A percentile compares a stretch with the other conserved stretches of the same genome.
Conservation (phyloP, 2,888 invertebrate genomes). For the Brachyopa scutellaris region DNA sequence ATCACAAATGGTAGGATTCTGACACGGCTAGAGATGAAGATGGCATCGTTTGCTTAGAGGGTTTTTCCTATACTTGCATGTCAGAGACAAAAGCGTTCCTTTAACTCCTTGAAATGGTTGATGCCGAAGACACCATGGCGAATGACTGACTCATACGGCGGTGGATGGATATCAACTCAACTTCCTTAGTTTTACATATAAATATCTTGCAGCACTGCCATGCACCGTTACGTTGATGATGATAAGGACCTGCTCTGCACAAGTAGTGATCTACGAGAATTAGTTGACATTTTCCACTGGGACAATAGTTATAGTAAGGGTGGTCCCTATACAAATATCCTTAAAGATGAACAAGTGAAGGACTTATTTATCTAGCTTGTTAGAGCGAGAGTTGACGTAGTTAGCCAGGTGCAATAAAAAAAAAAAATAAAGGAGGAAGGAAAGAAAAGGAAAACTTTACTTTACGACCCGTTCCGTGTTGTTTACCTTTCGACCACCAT, state of each 20-base stretch:
- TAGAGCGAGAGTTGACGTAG: conserved; percentile 65
- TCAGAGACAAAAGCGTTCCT: conserved; percentile 56
- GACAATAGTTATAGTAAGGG: conserved; percentile 7
- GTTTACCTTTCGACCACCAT: conserved; percentile 69
- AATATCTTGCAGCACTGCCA: conserved; percentile 17
- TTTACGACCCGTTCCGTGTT: conserved; percentile 40
- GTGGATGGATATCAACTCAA: not conserved
- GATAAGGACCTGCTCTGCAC: conserved; percentile 12
- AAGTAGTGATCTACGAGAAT: conserved; percentile 44
- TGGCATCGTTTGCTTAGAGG: conserved; percentile 61
- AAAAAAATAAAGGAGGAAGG: too few species aligned
- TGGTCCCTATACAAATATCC: conserved; percentile 60
- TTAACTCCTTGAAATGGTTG: conserved; percentile 9
- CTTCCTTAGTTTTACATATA: conserved; percentile 18
- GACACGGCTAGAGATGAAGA: conserved; percentile 65
- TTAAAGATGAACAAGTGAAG: conserved; percentile 47
- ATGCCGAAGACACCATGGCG: not conserved
- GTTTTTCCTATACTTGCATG: conserved; percentile 30
- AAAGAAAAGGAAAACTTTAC: too few species aligned
- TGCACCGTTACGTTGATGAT: conserved; percentile 4
- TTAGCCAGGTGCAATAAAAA: conserved; percentile 56
- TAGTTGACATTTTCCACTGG: conserved; percentile 47
- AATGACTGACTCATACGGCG: too few species aligned
- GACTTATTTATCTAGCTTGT: conserved; percentile 69
- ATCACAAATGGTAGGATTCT: conserved; percentile 36